These are phyloP conservation scores for Mamestra brassicae DNA, from an alignment of 2,888 invertebrate species.

Conservation along the genomic window DNA sequence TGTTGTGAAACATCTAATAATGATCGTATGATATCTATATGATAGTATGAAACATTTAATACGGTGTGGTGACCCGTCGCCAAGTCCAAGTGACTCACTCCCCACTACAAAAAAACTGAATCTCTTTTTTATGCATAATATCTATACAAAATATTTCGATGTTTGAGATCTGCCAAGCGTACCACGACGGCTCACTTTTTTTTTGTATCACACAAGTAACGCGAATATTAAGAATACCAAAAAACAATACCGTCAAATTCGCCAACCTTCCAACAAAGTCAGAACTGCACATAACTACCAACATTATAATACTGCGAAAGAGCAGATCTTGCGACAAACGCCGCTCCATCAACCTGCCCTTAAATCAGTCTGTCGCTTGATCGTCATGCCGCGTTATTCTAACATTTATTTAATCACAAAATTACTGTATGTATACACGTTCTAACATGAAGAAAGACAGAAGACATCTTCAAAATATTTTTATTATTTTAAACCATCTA, in stretches of 20 bases:
- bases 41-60: too few relatives aligned
- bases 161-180: too few relatives aligned
- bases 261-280: neutral
- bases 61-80: too few relatives aligned
- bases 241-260: neutral
- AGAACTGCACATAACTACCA: slow-evolving; percentile 75
- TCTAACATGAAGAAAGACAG: slow-evolving; percentile 82
- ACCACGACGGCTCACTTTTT: too few relatives aligned
- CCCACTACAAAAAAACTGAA: too few relatives aligned
- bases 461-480: slow-evolving; percentile 84
- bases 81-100: too few relatives aligned
- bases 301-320: slow-evolving; percentile 80
- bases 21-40: too few relatives aligned
- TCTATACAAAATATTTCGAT: too few relatives aligned
- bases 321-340: slow-evolving; percentile 71
- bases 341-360: slow-evolving; percentile 75
- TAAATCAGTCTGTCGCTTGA: slow-evolving; percentile 85
- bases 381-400: slow-evolving; percentile 80
- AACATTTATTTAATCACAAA: slow-evolving; percentile 86
- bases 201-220: too few relatives aligned
- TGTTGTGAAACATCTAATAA: too few relatives aligned
- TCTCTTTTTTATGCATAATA: too few relatives aligned
- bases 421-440: slow-evolving; percentile 84
- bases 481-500: slow-evolving; percentile 65
- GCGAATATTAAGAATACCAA: too few relatives aligned